A percentile compares a stretch with the other conserved stretches of the same genome.
Conservation (phyloP, 2,113 vertebrate species). For the Ammodytes dubius region DNA sequence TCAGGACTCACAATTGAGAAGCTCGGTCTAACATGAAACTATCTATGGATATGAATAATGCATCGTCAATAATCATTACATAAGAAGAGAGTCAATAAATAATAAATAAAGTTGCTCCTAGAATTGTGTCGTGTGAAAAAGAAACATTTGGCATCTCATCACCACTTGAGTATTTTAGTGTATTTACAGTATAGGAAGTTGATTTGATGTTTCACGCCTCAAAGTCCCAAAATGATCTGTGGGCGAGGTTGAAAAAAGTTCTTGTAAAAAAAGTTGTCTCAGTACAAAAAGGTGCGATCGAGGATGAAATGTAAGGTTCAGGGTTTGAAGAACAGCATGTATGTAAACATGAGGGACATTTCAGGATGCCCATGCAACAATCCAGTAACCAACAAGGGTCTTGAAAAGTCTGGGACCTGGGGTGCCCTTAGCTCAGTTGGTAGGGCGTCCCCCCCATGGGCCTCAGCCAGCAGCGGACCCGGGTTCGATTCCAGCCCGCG, state of each 20-base stretch:
- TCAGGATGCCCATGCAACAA: constrained; percentile 1
- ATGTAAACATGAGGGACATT: constrained; percentile 2
- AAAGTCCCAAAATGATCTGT: constrained; percentile 19
- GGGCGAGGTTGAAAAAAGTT: constrained; percentile 23
- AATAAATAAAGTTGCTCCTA: constrained; percentile 61
- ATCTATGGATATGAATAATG: constrained; percentile 50
- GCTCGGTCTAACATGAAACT: constrained; percentile 41
- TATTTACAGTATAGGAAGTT: constrained; percentile 64
- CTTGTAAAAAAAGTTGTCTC: constrained; percentile 26
- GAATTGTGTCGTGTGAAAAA: constrained; percentile 3
- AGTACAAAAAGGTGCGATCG: constrained; percentile 14
- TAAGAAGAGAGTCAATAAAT: constrained; percentile 69
- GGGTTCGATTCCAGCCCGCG: no score
- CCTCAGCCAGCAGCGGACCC: no score
- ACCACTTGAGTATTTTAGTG: constrained; percentile 34
- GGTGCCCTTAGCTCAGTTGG: no score
- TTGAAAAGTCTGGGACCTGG: constrained; percentile 29
- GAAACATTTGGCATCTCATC: constrained; percentile 49
- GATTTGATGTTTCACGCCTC: constrained; percentile 10
- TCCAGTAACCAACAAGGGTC: background rate
- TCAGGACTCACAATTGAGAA: constrained; percentile 53
- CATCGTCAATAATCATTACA: constrained; percentile 39
- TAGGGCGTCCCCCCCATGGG: no score
- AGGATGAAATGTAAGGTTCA: constrained; percentile 4
- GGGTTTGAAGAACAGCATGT: constrained; percentile 23